Percentiles rank a stretch among this genome's conserved stretches.
phyloP scores from a whole-genome alignment of 2,888 invertebrate species.

The Euphydryas editha region DNA sequence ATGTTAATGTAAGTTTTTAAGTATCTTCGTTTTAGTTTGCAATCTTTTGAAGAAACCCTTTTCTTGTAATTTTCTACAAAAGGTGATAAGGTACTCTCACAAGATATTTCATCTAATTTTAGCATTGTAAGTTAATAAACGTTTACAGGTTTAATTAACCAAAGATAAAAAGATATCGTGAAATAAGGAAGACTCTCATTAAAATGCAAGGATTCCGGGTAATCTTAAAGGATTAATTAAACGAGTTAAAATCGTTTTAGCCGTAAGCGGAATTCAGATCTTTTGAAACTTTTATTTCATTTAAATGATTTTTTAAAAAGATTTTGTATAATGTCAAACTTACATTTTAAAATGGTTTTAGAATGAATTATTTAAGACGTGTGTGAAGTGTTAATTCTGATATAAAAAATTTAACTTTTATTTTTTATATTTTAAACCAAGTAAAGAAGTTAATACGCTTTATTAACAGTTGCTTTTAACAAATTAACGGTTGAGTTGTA shows the following conservation, averaged over 20 bases:
- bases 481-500: too few relatives aligned
- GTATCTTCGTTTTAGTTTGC: too few relatives aligned
- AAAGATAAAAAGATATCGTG: neutral
- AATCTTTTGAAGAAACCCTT: too few relatives aligned
- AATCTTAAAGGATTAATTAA: slow-evolving; percentile 2
- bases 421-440: too few relatives aligned
- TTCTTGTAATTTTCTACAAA: neutral
- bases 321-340: neutral
- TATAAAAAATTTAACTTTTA: too few relatives aligned
- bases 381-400: too few relatives aligned
- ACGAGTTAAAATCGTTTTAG: neutral
- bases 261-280: neutral
- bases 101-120: too few relatives aligned
- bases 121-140: too few relatives aligned
- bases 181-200: neutral
- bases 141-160: neutral
- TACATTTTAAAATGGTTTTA: neutral
- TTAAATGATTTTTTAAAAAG: neutral
- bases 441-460: too few relatives aligned
- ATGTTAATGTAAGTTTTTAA: too few relatives aligned
- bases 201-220: neutral
- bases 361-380: too few relatives aligned
- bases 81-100: neutral
- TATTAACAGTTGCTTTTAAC: too few relatives aligned
- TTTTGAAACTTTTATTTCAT: neutral